Evolutionary conservation across 2,113 vertebrate genomes (phyloP), one percentile per base, ranked within the genome.

Genomic region (Pionites leucogaster): DNA sequence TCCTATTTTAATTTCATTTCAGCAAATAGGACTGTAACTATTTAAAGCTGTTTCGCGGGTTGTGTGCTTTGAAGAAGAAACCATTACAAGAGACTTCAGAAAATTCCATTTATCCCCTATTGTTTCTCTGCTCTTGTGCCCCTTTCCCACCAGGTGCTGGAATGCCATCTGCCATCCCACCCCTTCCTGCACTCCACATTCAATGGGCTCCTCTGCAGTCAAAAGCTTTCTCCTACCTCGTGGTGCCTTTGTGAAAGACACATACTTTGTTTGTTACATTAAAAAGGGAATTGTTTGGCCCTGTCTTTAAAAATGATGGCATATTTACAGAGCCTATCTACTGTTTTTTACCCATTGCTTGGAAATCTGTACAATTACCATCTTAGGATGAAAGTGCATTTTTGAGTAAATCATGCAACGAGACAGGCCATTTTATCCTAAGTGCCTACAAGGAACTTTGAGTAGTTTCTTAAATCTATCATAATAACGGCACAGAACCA

Each of bases 1-100:
- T 64, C 57, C 89, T 41, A 64, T 71, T 89, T 83, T 69, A 92
- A 95, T 49, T 68, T 65, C 78, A 95, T 95, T 95, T 95, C 52
- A 4, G 72, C 46, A 86, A 94, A 92, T 67, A 6, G 3, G 59
- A 86, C 16, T 28, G 28, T 29, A 82, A 85, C 76, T 90, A 78
- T 84, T 89, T 88, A 92, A 93, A 89, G 46, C 42, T 72, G 44
- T 6, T 88, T 63, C 91, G 83, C 60, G 72, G 76, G 39, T 60
- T 84, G 52, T 23, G 5, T 72, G 74, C 81, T 91, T 93, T 89
- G 69, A 92, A 87, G 81, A 75, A 64, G 74, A 93, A 92, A 60
- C 57, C 69, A 92, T 81, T 86, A 59, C 20, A 53, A 79, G 62
- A 85, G 70, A 91, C 81, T 95, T 89, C 0, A 91, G 70, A 95